Evolutionary conservation across 92 coral and sea anemone species (phyloP), one percentile per base, ranked within the genome.

Genomic region (Umimayanthus chanpuru): DNA sequence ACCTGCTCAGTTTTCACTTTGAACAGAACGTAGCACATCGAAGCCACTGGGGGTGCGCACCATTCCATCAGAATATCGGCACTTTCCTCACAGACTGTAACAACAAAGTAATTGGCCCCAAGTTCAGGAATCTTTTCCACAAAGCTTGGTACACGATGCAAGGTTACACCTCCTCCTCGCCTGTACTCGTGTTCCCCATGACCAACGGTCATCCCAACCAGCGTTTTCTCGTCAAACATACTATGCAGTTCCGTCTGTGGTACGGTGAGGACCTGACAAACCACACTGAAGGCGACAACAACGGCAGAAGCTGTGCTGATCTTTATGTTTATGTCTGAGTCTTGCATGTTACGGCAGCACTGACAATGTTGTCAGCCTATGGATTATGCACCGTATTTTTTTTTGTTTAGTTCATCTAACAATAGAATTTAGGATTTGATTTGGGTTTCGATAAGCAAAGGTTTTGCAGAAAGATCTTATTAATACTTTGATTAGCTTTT

Each of bases 21-120:
- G 49, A 43, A 43, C 67, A 61, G 67, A 61, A 61, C 0, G 5
- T 5, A 3, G 5, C 3, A 0, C 25, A 61, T 18, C n/a, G 26
- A 4, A 74, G 78, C 44, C 25, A 74, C 50, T 74, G 78, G 78
- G 78, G 78, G 0, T 74, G 78, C 14, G 38, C 25, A 2, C n/a
- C 20, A 36, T 23, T 15, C 78, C 78, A 74, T 32, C 12, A 25
- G 21, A n/a, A 74, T 20, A 74, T 74, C 20, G 9, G 78, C 4
- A 38, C 78, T 23, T 5, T 74, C 6, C 78, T 74, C 8, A 74
- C 78, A 11, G 78, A 74, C 43, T 74, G 78, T 50, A 36, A 74
- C 5, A 74, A 74, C 78, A 74, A 74, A 49, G 9, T 39, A 16
- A 38, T 74, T 26, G 78, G 78, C 49, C 78, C 78, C 78, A 74